phyloP scores from a whole-genome alignment of 1,140 invertebrate species.

The Cyrtorhinus lividipennis region DNA sequence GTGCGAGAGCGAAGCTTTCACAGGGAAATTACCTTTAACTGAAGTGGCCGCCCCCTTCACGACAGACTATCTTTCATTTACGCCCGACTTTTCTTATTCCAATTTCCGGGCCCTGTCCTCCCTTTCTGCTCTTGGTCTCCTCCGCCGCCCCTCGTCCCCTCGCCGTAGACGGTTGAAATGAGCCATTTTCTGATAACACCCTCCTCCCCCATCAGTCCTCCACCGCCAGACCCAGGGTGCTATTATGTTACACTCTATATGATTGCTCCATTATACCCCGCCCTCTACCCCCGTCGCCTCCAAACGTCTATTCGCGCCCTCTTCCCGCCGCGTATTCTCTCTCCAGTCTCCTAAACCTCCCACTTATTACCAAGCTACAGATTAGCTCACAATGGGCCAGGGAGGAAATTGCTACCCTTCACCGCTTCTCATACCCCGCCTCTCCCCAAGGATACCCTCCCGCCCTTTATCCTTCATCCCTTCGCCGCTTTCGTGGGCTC shows the following conservation, averaged over 20 bases:
- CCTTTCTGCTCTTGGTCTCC: neutral
- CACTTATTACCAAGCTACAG: conserved; percentile 19
- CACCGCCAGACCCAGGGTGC: neutral
- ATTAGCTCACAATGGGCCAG: conserved; percentile 18
- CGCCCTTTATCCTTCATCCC: neutral
- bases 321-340: too few species aligned
- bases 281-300: neutral
- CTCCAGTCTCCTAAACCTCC: too few species aligned
- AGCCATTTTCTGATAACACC: conserved; percentile 24
- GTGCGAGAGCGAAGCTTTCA: conserved; percentile 18
- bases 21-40: conserved; percentile 25
- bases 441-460: too few species aligned
- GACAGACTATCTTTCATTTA: conserved; percentile 27
- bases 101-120: conserved; percentile 26
- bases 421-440: neutral
- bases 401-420: conserved; percentile 12
- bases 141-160: neutral
- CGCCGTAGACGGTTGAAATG: conserved; percentile 12
- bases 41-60: conserved; percentile 17
- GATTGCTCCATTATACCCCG: conserved; percentile 24
- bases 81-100: conserved; percentile 28
- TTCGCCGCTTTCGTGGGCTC: neutral
- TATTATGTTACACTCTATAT: conserved; percentile 26
- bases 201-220: conserved; percentile 2
- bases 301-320: neutral